These are phyloP conservation scores for Sitta carolinensis DNA, from an alignment of 2,797 vertebrate species.

Conservation along the genomic window DNA sequence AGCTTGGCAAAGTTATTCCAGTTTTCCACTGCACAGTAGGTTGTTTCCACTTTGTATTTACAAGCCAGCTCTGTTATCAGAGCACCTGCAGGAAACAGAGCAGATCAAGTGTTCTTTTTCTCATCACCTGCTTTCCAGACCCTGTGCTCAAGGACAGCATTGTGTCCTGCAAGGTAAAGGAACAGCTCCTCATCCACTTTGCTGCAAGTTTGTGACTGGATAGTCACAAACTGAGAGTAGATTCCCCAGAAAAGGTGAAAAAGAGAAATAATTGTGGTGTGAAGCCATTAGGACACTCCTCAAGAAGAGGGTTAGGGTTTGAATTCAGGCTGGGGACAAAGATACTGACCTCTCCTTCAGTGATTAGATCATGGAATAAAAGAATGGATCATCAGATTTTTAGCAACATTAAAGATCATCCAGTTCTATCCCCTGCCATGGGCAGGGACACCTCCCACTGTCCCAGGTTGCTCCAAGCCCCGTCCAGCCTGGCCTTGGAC, in stretches of 20 bases:
- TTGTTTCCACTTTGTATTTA: background rate
- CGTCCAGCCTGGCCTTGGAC: rapidly evolving
- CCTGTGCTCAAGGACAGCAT: background rate
- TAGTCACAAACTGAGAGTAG: background rate
- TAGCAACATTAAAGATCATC: background rate
- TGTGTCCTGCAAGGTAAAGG: background rate
- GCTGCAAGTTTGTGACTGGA: background rate
- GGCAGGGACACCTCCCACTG: rapidly evolving
- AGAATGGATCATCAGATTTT: background rate
- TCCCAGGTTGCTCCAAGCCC: rapidly evolving
- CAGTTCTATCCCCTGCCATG: background rate
- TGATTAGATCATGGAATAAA: background rate
- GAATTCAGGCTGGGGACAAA: background rate
- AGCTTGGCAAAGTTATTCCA: background rate
- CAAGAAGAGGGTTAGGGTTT: background rate
- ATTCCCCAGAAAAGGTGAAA: background rate
- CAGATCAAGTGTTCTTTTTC: background rate
- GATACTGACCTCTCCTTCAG: background rate
- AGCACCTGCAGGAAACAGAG: background rate
- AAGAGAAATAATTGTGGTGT: background rate
- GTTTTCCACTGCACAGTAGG: background rate
- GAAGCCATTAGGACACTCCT: background rate
- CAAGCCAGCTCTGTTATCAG: background rate
- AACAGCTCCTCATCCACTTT: background rate
- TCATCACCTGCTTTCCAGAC: background rate